A percentile compares a stretch with the other conserved stretches of the same genome.
These are phyloP conservation scores for Opisthograptis luteolata DNA, from an alignment of 2,888 invertebrate species.

Conservation along the genomic window DNA sequence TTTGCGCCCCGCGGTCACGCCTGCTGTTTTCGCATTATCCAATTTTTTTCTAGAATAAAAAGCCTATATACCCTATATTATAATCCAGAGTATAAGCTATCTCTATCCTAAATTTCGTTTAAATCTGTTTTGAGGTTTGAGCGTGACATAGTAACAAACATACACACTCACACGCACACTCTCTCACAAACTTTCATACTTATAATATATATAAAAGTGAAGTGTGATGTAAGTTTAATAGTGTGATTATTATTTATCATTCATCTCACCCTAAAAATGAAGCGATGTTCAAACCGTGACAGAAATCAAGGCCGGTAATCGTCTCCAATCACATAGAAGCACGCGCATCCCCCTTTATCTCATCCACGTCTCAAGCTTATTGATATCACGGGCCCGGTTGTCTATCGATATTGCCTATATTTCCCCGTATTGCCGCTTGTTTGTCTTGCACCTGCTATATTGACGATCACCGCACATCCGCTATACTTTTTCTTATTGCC, in stretches of 20 bases:
- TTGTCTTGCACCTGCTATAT: conserved; percentile 67
- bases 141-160: no score
- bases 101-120: no score
- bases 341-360: conserved; percentile 59
- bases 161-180: no score
- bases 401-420: conserved; percentile 50
- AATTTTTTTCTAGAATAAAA: no score
- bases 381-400: conserved; percentile 63
- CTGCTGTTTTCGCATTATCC: no score
- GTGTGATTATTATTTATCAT: conserved; percentile 23
- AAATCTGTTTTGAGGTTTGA: no score
- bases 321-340: conserved; percentile 55
- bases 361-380: conserved; percentile 54
- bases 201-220: no score
- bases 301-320: conserved; percentile 59
- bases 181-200: no score
- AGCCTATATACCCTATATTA: no score
- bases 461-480: conserved; percentile 56
- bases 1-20: no score
- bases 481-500: conserved; percentile 61
- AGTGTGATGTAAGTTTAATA: no score
- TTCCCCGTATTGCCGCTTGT: conserved; percentile 70
- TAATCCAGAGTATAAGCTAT: no score
- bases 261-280: not conserved
- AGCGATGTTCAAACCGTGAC: conserved; percentile 31